phyloP scores from a whole-genome alignment of 2,797 vertebrate species.

The Sciurus carolinensis region DNA sequence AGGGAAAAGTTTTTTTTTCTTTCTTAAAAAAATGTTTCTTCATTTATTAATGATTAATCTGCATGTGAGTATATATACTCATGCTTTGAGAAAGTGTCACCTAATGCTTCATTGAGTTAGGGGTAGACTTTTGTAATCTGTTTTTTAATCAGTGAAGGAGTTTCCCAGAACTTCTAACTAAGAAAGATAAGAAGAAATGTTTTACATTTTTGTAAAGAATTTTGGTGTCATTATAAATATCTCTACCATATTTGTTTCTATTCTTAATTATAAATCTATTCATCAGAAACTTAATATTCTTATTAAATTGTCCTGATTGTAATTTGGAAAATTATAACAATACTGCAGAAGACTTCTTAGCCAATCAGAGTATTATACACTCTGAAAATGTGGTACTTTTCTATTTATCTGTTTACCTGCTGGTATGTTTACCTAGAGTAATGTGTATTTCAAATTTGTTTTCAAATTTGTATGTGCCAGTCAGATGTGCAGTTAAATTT shows the following conservation, averaged over 20 bases:
- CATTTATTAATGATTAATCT: background rate
- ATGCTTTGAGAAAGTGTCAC: background rate
- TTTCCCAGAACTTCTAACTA: slow-evolving; percentile 64
- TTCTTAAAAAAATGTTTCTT: slow-evolving; percentile 36
- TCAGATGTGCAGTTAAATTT: slow-evolving; percentile 69
- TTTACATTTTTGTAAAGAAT: slow-evolving; percentile 51
- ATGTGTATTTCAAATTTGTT: slow-evolving; percentile 66
- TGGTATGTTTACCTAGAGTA: slow-evolving; percentile 19
- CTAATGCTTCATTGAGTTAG: slow-evolving; percentile 45
- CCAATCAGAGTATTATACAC: background rate
- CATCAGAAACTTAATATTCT: background rate
- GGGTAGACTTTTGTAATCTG: slow-evolving; percentile 49
- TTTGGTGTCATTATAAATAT: slow-evolving; percentile 48
- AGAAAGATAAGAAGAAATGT: slow-evolving; percentile 35
- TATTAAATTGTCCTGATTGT: slow-evolving; percentile 55
- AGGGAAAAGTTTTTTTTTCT: background rate
- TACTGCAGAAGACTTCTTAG: background rate
- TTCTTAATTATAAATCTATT: slow-evolving; percentile 53
- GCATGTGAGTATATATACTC: background rate
- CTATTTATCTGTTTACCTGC: slow-evolving; percentile 59
- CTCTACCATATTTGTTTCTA: slow-evolving; percentile 48
- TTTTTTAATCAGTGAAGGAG: slow-evolving; percentile 55
- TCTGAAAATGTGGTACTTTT: slow-evolving; percentile 30
- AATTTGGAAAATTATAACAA: slow-evolving; percentile 3
- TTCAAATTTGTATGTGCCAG: slow-evolving; percentile 66